Base-by-base conservation (phyloP, 35 echinoderm and acorn worm species). In the Eucidaris tribuloides region DNA sequence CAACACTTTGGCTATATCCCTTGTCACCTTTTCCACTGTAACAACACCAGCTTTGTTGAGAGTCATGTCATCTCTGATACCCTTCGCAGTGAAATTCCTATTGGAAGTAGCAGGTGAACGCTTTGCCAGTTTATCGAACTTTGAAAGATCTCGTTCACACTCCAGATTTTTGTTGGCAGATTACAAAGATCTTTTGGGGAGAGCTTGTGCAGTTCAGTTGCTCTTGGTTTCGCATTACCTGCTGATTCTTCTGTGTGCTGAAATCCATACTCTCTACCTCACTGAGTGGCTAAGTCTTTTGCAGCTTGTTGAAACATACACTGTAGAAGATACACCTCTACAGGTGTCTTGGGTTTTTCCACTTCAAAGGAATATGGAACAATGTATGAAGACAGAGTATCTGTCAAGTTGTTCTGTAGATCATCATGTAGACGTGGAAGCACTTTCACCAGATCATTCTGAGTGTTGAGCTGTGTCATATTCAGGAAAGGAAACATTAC, bases 361-460 rank as follows among this genome's bases (percentile, higher is more conserved):
- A 54, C 42, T 46, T 79, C 18, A 52, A 79, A 79, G 5, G 79
- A 82, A 30, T 82, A 82, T 17, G 14, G 13, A 4, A 82, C 79
- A 14, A 31, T 15, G 35, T 61, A 82, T 82, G 46, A 22, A 35
- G 41, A 56, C 50, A 62, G 79, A 7, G 79, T 82, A 36, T 61
- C 59, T 43, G 62, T 71, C 33, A 4, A 11, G 60, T 74, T 84
- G 5, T 74, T 44, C 40, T 37, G 60, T 33, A 68, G 81, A 71
- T 84, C 62, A 74, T 84, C 30, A 71, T 84, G 81, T 11, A 84
- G 81, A 37, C 40, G 81, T 74, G 81, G 58, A 5, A 84, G 81
- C 25, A 62, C 20, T 34, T 34, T 32, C 35, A 82, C 48, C 41
- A 82, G 49, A 45, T 79, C 76, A 45, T 43, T 45, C 76, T 79